phyloP scores from a whole-genome alignment of 2,797 vertebrate genomes.

The Discoglossus pictus region DNA sequence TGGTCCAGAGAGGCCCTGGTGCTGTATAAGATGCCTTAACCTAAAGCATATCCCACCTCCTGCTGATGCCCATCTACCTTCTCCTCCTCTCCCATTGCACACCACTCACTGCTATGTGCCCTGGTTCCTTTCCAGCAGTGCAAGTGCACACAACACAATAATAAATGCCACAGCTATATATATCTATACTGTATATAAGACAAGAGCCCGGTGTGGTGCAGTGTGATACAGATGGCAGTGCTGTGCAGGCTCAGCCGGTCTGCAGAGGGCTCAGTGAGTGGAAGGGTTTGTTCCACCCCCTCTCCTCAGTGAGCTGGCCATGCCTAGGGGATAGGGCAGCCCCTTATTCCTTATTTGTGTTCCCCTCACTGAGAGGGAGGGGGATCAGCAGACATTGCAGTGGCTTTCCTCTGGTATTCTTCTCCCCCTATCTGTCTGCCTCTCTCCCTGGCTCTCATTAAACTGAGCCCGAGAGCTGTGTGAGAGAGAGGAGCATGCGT shows the following conservation, averaged over 20 bases:
- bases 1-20: conserved; percentile 4
- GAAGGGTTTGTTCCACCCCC: conserved; percentile 42
- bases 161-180: conserved; percentile 51
- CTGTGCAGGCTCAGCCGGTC: conserved; percentile 32
- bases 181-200: not conserved
- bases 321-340: conserved; percentile 77
- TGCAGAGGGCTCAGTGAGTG: conserved; percentile 40
- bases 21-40: not conserved
- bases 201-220: conserved; percentile 1
- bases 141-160: conserved; percentile 38
- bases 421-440: conserved; percentile 39
- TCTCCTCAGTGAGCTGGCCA: conserved; percentile 92
- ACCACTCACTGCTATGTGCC: not conserved
- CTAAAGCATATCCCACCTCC: not conserved
- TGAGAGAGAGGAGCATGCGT: conserved; percentile 51
- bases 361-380: conserved; percentile 24
- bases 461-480: conserved; percentile 67
- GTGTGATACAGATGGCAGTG: conserved; percentile 22
- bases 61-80: conserved; percentile 14
- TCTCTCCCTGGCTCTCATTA: conserved; percentile 63
- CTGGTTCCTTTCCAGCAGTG: not conserved
- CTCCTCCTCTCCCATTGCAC: conserved; percentile 6
- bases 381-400: conserved; percentile 74
- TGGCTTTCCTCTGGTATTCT: conserved; percentile 43
- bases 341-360: conserved; percentile 71